These are phyloP conservation scores for Enteromius paludinosus DNA, from an alignment of 2,797 vertebrate species.

Conservation along the genomic window DNA sequence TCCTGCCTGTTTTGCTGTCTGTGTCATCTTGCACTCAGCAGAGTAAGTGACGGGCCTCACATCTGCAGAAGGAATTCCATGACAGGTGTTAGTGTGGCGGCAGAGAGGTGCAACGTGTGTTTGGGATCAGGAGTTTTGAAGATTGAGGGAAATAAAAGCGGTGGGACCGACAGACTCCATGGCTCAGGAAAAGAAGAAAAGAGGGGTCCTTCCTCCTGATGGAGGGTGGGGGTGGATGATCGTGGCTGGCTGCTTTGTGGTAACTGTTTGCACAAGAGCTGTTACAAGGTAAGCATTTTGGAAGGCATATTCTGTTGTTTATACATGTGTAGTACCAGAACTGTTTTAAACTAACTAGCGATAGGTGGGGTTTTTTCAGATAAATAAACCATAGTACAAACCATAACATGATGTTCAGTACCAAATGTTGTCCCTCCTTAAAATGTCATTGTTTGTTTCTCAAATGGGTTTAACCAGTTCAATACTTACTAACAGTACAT, in stretches of 20 bases:
- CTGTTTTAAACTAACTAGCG: background rate
- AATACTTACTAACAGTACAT: background rate
- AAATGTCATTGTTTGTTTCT: background rate
- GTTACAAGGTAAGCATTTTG: conserved; percentile 84
- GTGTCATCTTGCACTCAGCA: conserved; percentile 38
- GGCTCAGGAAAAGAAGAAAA: conserved; percentile 67
- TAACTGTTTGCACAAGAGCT: conserved; percentile 92
- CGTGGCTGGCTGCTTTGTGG: conserved; percentile 89
- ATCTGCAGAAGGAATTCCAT: conserved; percentile 45
- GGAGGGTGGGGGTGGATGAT: conserved; percentile 96
- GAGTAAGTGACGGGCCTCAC: conserved; percentile 34
- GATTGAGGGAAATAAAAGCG: conserved; percentile 22
- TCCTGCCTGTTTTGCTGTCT: conserved; percentile 33
- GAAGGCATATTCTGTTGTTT: background rate
- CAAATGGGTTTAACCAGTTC: background rate
- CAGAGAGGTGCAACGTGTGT: conserved; percentile 32
- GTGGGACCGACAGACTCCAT: conserved; percentile 66
- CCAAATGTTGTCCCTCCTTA: background rate
- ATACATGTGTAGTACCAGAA: background rate
- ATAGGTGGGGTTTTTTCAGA: background rate
- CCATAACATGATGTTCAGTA: background rate
- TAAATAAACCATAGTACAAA: background rate
- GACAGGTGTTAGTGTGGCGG: conserved; percentile 16
- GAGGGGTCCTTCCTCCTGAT: conserved; percentile 74
- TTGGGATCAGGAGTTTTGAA: conserved; percentile 35